Evolutionary conservation across 2,797 vertebrate genomes (phyloP).

Genomic region (Gallinago nigripennis): DNA sequence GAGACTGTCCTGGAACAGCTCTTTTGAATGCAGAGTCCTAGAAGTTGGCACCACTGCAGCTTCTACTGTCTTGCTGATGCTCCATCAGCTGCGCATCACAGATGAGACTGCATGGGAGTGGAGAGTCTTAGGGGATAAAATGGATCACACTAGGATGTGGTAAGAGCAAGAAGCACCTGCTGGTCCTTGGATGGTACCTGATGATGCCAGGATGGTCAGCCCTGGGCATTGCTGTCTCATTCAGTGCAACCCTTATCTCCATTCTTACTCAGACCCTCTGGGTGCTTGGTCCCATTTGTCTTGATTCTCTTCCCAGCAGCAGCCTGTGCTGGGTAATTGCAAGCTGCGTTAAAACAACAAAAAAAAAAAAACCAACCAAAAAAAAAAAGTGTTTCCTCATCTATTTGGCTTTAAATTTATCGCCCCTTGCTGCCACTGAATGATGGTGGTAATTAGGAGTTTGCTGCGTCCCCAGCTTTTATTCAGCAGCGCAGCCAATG

Average conservation of each 20-base stretch:
- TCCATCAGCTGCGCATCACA: not conserved
- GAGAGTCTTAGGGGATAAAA: not conserved
- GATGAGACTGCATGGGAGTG: not conserved
- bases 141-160: not conserved
- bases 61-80: not conserved
- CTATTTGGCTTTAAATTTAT: conserved; percentile 29
- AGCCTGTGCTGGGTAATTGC: not conserved
- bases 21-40: not conserved
- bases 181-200: not conserved
- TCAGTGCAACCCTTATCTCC: not conserved
- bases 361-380: not conserved
- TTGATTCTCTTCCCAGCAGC: not conserved
- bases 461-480: conserved; percentile 10
- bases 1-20: not conserved
- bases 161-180: not conserved
- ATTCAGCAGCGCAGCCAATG: not conserved
- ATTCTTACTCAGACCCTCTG: not conserved
- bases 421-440: not conserved
- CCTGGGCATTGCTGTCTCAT: not conserved
- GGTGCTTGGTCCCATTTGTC: not conserved
- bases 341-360: not conserved
- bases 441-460: conserved; percentile 6
- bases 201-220: not conserved
- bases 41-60: not conserved
- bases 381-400: not conserved